Base-by-base conservation (phyloP, 1,140 invertebrate species). In the Drosophila eugracilis region DNA sequence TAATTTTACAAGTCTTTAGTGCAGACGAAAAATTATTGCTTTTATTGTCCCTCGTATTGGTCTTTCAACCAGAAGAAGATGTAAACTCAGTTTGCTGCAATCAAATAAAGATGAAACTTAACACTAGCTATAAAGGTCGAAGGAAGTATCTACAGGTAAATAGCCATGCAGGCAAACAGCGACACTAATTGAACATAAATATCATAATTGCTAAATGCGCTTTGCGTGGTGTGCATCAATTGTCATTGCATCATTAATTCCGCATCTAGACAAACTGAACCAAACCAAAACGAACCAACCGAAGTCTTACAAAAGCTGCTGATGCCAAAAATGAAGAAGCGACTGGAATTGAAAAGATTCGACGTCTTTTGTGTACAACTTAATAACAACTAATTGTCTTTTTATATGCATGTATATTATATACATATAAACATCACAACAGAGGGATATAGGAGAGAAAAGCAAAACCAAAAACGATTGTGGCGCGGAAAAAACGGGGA, bases 381-480 rank as follows among this genome's bases (percentile, higher is more conserved):
- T 88, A 88, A 88, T 88, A 88, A 88, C 83, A 67, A 88, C 83
- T 88, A 88, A 88, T 88, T 88, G 83, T 88, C 83, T 88, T 88
- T 88, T 88, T 88, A 88, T 88, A 83, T 78, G 75, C 83, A 88
- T 53, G 34, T 39, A 67, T 47, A 49, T 9, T 83, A 65, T 75
- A 72, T 53, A 39, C 26, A 52, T 39, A 50, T n/a, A 34, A 21
- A 9, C 12, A n/a, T 22, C n/a, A 9, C 12, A n/a, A n/a, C n/a
- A 7, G 26, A 47, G 41, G 22, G 22, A 34, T 48, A 32, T 49
- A 49, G 42, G 62, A 17, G 17, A 30, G 12, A 30, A 50, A 67
- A 66, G 39, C 26, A 28, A 30, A 22, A 14, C 15, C 55, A 4
- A 32, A 32, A 41, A 58, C 36, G 15, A 47, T 32, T 28, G 34